These are phyloP conservation scores for Rhincodon typus DNA, from an alignment of 2,797 vertebrate genomes.

Conservation along the genomic window DNA sequence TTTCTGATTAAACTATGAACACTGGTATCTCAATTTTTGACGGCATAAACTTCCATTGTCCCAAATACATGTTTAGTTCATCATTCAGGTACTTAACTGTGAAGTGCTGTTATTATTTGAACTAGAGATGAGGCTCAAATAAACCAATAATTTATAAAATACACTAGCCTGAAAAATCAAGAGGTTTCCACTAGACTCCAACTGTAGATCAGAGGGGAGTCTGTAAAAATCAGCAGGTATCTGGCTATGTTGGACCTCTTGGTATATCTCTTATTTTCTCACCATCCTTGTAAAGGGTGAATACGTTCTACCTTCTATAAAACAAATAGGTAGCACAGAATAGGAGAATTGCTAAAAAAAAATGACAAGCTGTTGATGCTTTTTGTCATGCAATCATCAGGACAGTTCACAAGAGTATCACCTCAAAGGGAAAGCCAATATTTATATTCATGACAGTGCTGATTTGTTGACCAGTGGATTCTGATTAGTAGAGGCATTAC, in stretches of 20 bases:
- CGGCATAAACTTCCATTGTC: background rate
- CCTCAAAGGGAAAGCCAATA: no score
- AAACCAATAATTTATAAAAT: background rate
- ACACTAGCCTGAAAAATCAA: background rate
- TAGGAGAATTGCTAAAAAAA: background rate
- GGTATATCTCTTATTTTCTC: background rate
- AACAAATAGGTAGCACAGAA: background rate
- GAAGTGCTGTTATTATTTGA: background rate
- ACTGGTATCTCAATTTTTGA: background rate
- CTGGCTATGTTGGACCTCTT: background rate
- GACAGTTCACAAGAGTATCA: no score
- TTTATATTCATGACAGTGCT: no score
- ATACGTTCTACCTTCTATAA: background rate
- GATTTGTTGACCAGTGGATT: no score
- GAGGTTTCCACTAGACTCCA: background rate
- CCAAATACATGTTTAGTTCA: background rate
- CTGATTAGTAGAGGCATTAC: no score
- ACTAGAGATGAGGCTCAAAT: background rate
- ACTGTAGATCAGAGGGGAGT: background rate
- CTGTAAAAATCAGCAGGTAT: background rate
- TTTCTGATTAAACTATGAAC: background rate
- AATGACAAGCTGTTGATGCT: fast-evolving
- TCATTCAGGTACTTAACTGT: background rate
- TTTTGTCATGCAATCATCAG: no score
- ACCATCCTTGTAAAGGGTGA: background rate